Evolutionary conservation across 2,113 vertebrate species (phyloP).

Genomic region (Hylia prasina): DNA sequence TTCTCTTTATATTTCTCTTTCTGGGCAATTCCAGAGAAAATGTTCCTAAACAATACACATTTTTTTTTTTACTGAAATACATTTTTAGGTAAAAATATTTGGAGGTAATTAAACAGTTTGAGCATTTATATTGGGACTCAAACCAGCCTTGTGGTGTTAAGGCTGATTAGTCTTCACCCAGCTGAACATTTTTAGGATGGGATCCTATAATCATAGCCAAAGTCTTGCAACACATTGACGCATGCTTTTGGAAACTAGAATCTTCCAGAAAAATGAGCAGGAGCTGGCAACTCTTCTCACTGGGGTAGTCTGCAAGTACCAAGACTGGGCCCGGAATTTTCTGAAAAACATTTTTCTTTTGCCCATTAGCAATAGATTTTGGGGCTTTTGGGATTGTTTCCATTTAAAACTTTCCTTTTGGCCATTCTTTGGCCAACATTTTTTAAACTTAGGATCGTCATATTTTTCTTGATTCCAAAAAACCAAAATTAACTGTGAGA

Average conservation of each 20-base stretch:
- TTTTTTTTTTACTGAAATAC: background rate
- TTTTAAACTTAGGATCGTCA: background rate
- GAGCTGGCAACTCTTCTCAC: background rate
- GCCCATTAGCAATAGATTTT: background rate
- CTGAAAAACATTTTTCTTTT: background rate
- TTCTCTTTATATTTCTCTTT: background rate
- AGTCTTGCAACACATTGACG: background rate
- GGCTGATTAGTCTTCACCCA: background rate
- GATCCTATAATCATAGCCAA: background rate
- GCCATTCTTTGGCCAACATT: background rate
- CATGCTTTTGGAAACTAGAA: background rate
- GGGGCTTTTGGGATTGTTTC: background rate
- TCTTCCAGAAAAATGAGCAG: background rate
- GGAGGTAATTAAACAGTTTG: background rate
- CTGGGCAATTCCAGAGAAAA: background rate
- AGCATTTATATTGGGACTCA: background rate
- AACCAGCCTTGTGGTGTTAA: background rate
- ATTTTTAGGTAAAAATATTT: background rate
- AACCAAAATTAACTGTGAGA: background rate
- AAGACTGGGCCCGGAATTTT: background rate
- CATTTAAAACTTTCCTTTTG: background rate
- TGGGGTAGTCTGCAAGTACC: background rate
- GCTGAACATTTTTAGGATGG: background rate
- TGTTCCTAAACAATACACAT: background rate
- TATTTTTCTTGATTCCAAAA: background rate